These are phyloP conservation scores for Salarias fasciatus DNA, from an alignment of 2,797 vertebrate species.

Conservation along the genomic window DNA sequence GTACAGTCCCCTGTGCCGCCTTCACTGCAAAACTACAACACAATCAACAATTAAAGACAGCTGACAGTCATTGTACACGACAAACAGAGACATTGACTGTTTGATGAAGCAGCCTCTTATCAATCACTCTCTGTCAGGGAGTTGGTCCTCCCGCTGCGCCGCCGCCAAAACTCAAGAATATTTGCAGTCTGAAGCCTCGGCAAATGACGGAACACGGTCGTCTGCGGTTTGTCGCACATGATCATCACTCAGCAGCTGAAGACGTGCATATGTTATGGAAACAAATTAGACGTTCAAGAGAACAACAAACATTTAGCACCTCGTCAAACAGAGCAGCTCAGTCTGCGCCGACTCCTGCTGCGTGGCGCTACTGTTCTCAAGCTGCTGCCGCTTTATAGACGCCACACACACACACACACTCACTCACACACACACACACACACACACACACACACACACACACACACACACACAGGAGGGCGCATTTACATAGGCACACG, in stretches of 20 bases:
- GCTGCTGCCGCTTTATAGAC: conserved; percentile 60
- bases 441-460: no score
- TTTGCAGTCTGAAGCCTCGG: conserved; percentile 52
- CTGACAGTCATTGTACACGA: conserved; percentile 31
- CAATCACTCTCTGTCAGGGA: conserved; percentile 58
- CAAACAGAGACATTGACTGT: conserved; percentile 39
- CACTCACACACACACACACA: not conserved
- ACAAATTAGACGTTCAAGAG: conserved; percentile 74
- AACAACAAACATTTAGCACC: conserved; percentile 79
- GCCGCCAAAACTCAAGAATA: conserved; percentile 44
- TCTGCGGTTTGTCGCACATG: conserved; percentile 45
- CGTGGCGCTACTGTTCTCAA: conserved; percentile 64
- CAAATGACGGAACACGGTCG: conserved; percentile 52
- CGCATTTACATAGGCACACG: conserved; percentile 35
- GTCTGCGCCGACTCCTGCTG: conserved; percentile 68
- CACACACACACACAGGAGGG: conserved; percentile 19
- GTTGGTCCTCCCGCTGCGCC: conserved; percentile 42
- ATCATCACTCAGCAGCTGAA: conserved; percentile 71
- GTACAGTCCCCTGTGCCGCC: not conserved
- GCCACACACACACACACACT: conserved; percentile 30
- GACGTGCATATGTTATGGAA: conserved; percentile 70
- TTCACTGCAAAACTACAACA: not conserved
- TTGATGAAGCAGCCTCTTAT: conserved; percentile 33
- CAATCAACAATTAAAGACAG: conserved; percentile 26
- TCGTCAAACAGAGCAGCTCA: conserved; percentile 74